Conservation (phyloP, 2,888 invertebrate species). For the Hetaerina titia region DNA sequence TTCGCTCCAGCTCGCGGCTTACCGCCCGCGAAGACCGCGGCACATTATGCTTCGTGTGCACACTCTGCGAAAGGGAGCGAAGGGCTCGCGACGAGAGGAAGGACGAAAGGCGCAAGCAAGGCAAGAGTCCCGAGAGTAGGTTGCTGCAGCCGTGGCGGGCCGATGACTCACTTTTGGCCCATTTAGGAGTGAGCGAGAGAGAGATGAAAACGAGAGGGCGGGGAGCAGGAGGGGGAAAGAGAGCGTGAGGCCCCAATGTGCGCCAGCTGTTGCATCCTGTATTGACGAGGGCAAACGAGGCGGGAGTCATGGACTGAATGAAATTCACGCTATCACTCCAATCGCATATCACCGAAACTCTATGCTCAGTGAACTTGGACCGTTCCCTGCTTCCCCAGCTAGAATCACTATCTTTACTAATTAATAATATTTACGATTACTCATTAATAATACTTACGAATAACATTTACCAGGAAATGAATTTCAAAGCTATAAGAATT, state of each 20-base stretch:
- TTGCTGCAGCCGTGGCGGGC: not conserved
- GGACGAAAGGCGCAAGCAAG: not conserved
- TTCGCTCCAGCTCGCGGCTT: not conserved
- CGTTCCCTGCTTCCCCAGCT: too few species aligned
- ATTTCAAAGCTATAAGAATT: too few species aligned
- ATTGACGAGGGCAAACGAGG: not conserved
- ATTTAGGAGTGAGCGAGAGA: not conserved
- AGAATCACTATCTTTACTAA: too few species aligned
- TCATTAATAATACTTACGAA: too few species aligned
- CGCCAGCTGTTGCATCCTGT: slow-evolving; percentile 35
- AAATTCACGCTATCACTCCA: not conserved
- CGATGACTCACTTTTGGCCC: not conserved
- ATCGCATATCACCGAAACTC: too few species aligned
- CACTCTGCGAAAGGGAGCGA: not conserved
- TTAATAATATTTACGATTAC: too few species aligned
- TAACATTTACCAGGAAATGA: too few species aligned
- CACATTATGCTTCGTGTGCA: not conserved
- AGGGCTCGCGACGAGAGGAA: not conserved
- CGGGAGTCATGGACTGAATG: not conserved
- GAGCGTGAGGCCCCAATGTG: not conserved
- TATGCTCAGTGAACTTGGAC: too few species aligned
- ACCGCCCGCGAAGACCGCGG: not conserved
- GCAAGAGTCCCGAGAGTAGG: not conserved
- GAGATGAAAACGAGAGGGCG: slow-evolving; percentile 6
- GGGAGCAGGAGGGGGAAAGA: not conserved